A percentile compares a stretch with the other conserved stretches of the same genome.
phyloP scores from a whole-genome alignment of 2,797 vertebrate species.

The Crocidura indochinensis region DNA sequence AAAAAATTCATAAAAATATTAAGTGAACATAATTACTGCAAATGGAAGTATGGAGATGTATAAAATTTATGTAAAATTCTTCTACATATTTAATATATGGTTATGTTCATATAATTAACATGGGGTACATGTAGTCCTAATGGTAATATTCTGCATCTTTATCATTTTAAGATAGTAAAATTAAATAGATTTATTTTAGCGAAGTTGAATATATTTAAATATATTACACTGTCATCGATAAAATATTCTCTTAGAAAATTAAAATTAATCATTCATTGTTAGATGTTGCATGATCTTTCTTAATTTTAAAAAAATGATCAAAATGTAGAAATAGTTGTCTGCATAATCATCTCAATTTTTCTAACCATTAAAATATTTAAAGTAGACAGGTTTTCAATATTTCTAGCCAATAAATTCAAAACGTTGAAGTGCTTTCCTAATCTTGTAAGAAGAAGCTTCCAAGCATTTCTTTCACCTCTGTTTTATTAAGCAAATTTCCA shows the following conservation, averaged over 20 bases:
- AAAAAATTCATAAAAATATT: neutral
- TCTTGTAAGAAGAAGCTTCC: fast-evolving
- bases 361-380: neutral
- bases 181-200: conserved; percentile 38
- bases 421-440: fast-evolving
- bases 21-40: conserved; percentile 44
- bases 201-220: conserved; percentile 27
- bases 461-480: neutral
- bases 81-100: neutral
- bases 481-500: neutral
- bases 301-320: conserved; percentile 50
- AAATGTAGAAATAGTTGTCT: conserved; percentile 12
- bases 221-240: neutral
- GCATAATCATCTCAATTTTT: conserved; percentile 15
- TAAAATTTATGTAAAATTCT: neutral
- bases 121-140: neutral
- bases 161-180: conserved; percentile 40
- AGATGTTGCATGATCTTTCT: neutral
- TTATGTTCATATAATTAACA: conserved; percentile 11
- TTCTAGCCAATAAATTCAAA: neutral
- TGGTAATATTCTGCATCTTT: conserved; percentile 48
- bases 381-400: neutral
- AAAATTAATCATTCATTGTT: conserved; percentile 37
- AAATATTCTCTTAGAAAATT: conserved; percentile 27
- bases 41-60: neutral